These are phyloP conservation scores for Gadopsis marmoratus DNA, from an alignment of 2,797 vertebrate species.

Conservation along the genomic window DNA sequence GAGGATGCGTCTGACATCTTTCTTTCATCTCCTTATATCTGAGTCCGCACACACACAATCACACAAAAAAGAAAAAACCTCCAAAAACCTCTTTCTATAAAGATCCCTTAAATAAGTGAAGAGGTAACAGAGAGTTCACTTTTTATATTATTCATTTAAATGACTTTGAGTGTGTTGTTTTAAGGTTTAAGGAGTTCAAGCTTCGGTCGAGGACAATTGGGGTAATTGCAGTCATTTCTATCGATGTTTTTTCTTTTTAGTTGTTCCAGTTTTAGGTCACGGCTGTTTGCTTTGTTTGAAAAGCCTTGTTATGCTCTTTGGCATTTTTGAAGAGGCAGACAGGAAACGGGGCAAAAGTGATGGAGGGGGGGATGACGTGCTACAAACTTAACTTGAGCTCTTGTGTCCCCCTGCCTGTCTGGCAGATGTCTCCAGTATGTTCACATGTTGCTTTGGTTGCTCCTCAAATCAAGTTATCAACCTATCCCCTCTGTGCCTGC, in stretches of 20 bases:
- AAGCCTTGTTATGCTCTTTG: not conserved
- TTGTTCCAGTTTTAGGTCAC: slow-evolving; percentile 21
- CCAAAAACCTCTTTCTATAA: slow-evolving; percentile 3
- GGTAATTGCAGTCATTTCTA: slow-evolving; percentile 1
- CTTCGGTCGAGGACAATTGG: slow-evolving; percentile 13
- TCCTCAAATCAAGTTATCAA: slow-evolving; percentile 1
- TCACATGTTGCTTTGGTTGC: not conserved
- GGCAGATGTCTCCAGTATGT: not conserved
- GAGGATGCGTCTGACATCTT: slow-evolving; percentile 55
- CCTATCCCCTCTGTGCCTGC: not conserved
- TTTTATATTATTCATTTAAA: slow-evolving; percentile 54
- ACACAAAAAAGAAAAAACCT: not conserved
- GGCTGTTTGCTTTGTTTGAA: slow-evolving; percentile 15
- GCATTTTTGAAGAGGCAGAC: too few species aligned
- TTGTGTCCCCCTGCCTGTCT: not conserved
- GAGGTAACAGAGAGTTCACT: slow-evolving; percentile 55
- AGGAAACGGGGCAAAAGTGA: too few species aligned
- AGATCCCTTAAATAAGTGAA: slow-evolving; percentile 21
- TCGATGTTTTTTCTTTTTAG: not conserved
- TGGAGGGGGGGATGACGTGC: too few species aligned
- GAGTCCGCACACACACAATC: slow-evolving; percentile 22
- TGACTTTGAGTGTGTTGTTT: slow-evolving; percentile 17
- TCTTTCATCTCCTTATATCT: slow-evolving; percentile 65
- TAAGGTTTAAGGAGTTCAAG: not conserved
- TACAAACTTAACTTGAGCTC: not conserved